phyloP scores from a whole-genome alignment of 2,888 invertebrate species.

The Drosophila macrothrix region DNA sequence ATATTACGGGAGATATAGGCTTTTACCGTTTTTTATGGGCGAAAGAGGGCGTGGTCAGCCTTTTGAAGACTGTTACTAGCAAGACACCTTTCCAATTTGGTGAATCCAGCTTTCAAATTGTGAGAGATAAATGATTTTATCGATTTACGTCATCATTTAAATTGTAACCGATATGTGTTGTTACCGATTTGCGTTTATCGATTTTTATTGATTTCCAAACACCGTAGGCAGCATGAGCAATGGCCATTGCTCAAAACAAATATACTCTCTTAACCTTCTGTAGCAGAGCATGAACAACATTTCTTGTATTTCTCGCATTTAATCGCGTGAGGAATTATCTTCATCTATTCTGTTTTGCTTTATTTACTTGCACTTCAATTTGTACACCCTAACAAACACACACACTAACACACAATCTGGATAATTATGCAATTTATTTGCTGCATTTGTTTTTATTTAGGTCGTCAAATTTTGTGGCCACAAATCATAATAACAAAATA shows the following conservation, averaged over 20 bases:
- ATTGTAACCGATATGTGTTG: not conserved
- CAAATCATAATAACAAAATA: slow-evolving; percentile 25
- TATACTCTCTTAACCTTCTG: not conserved
- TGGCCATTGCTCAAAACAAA: not conserved
- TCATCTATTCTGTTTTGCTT: slow-evolving; percentile 43
- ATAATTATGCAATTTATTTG: slow-evolving; percentile 75
- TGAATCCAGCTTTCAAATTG: not conserved
- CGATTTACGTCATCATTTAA: not conserved
- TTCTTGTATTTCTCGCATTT: slow-evolving; percentile 27
- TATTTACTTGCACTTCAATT: slow-evolving; percentile 60
- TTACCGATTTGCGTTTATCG: not conserved
- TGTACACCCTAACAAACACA: not conserved
- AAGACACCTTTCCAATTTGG: no score
- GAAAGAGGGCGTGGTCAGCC: no score
- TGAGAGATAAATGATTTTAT: not conserved
- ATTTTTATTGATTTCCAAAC: not conserved
- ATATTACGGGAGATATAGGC: no score
- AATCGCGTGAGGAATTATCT: slow-evolving; percentile 52
- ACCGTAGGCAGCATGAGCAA: not conserved
- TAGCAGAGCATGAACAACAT: not conserved
- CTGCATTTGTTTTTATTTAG: slow-evolving; percentile 70
- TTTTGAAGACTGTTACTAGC: no score
- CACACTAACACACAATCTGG: not conserved
- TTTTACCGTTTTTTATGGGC: no score
- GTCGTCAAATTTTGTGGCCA: slow-evolving; percentile 65